Evolutionary conservation across 2,113 vertebrate species (phyloP).

Genomic region (Triplophysa siluroides): DNA sequence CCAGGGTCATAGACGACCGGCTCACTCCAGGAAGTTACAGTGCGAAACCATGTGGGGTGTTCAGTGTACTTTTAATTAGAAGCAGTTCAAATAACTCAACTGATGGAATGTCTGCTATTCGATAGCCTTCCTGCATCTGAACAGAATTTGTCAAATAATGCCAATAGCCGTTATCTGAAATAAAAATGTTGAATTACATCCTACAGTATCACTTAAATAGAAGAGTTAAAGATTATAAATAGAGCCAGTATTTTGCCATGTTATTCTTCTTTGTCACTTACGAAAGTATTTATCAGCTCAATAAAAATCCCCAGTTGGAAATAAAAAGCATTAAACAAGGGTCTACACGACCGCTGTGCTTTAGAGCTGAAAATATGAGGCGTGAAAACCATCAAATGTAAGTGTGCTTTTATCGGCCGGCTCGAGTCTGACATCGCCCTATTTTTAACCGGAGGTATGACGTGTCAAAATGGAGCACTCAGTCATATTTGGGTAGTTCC

Average conservation of each 20-base stretch:
- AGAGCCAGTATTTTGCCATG: not conserved
- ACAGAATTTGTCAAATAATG: not conserved
- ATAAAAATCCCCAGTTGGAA: too few species aligned
- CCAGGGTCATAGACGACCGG: constrained; percentile 32
- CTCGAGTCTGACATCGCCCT: constrained; percentile 39
- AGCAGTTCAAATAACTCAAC: not conserved
- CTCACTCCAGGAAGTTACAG: not conserved
- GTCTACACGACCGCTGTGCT: not conserved
- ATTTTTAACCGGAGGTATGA: constrained; percentile 55
- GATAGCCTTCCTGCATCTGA: not conserved
- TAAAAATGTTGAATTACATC: not conserved
- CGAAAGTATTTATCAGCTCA: not conserved
- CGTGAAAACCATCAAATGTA: not conserved
- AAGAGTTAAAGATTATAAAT: not conserved
- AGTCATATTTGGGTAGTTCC: constrained; percentile 41
- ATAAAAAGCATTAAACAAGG: not conserved
- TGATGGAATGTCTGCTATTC: not conserved
- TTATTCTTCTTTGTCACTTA: not conserved
- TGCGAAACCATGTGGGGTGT: not conserved
- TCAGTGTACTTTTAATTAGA: not conserved
- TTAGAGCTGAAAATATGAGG: constrained; percentile 2
- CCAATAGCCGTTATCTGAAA: not conserved
- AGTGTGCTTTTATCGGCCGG: constrained; percentile 31
- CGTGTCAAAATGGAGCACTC: constrained; percentile 44
- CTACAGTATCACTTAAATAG: not conserved